Evolutionary conservation across 2,888 invertebrate species (phyloP), one percentile per base, ranked within the genome.

Genomic region (Ornithoptera alexandrae): DNA sequence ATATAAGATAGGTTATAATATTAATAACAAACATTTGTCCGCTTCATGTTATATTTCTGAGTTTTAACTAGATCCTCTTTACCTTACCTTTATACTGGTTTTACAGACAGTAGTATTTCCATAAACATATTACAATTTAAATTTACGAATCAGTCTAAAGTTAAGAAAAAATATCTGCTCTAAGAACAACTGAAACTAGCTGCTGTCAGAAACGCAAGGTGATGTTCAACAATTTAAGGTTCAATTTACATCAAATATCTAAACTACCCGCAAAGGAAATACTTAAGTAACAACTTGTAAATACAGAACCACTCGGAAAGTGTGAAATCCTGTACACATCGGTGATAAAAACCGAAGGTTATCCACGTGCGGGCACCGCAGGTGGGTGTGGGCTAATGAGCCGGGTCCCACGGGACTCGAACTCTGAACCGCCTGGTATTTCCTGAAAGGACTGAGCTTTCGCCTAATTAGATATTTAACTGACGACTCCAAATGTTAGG

Each of bases 321-420:
- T 86, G 87, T 86, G 82, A 87, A 86, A 81, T 79, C 78, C 76
- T 83, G 85, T 84, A 72, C 72, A 69, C 62, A 65, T 74, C 62
- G 75, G 78, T 79, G 85, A 86, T 83, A 86, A 84, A 64, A 71
- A 71, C 67, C 36, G 24, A 81, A 74, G 71, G 78, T 79, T 81
- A 79, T 80, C 86, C 87, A 87, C 87, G 87, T 84, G 87, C 85
- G 78, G 62, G 65, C 77, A 62, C 64, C 71, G 80, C 87, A 85
- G 85, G 84, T 85, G 84, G 75, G 59, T 69, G 61, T 58, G 59
- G 67, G 67, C 74, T 79, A 81, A 81, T 75, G 81, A 79, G 74
- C 71, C 72, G 76, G 84, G 82, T 89, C 89, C 83, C 90, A 86
- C 88, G 90, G 85, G 89, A 87, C 83, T 75, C 82, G 83, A 83